Evolutionary conservation across 2,113 vertebrate species (phyloP), one percentile per base, ranked within the genome.

Genomic region (Sceloporus tristichus): DNA sequence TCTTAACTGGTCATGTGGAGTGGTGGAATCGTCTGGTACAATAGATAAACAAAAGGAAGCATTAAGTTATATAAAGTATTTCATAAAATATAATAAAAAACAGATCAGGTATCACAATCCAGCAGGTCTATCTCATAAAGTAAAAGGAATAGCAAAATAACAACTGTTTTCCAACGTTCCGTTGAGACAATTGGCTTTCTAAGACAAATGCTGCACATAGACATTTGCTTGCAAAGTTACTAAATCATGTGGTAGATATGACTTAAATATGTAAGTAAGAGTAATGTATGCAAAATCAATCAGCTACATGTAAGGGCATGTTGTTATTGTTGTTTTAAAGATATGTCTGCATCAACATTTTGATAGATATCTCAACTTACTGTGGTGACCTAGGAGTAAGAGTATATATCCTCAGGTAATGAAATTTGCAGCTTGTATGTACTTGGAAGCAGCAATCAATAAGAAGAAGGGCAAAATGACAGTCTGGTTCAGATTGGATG

Each of bases 381-480:
- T 86, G 42, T 13, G 84, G 34, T 83, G 85, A 85, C 74, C 86
- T 0, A 5, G 79, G 73, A 94, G 62, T 59, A 92, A 73, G 85
- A 70, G 48, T 7, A 8, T 25, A 71, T 71, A 23, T 70, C 56
- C 42, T 7, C 65, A 1, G 2, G 66, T 54, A 89, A 90, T 79
- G 8, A 89, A 83, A 85, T 76, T 42, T 88, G 85, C 73, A 86
- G 84, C 82, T 79, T 85, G 90, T 65, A 86, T 42, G 27, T 66
- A 21, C 84, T 21, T 59, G 88, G 48, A 91, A 88, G 79, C 65
- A 34, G 7, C 8, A 91, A 87, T 80, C 65, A 85, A 84, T 93
- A 68, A 76, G 82, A 90, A 91, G 91, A 90, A 68, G 13, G 70
- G 75, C 91, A 91, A 94, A 87, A 87, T 76, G 89, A 86, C 92